Conservation (phyloP, 2,113 vertebrate species). For the Pan troglodytes region NHGRI_mPanTro3-v2.1_pri NC_072403.2:36774001-36774500, state of each 20-base stretch:
- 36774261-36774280: background rate
- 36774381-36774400: conserved; percentile 82
- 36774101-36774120: no score
- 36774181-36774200: background rate
- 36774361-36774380: fast-evolving
- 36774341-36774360: background rate
- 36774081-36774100: no score
- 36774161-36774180: background rate
- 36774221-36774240: background rate
- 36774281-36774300: fast-evolving
- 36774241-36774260: background rate
- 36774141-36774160: no score
- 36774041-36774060: no score
- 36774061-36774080: no score
- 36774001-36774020: no score
- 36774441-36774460: conserved; percentile 91
- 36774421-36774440: conserved; percentile 94
- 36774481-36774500: conserved; percentile 91
- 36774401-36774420: conserved; percentile 89
- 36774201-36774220: background rate
- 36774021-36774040: no score
- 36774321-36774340: fast-evolving
- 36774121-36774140: no score
- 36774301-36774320: background rate
- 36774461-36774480: conserved; percentile 94